phyloP scores from a whole-genome alignment of 2,113 vertebrate species.

The Nasalis larvatus region DNA sequence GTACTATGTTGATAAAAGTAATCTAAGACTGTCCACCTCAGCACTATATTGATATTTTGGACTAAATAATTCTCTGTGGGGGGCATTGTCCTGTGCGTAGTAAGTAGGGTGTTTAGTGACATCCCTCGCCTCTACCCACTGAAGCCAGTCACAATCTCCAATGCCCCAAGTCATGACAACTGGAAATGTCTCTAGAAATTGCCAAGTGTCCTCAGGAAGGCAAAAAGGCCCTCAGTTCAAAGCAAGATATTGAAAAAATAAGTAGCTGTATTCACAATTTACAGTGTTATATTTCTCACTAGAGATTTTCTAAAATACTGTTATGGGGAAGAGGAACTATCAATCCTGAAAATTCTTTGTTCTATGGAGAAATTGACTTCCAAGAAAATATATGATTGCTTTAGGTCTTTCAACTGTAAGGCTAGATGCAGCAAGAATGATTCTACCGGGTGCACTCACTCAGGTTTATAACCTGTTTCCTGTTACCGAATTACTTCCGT shows the following conservation, averaged over 20 bases:
- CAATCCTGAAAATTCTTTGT: not conserved
- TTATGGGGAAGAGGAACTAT: fast-evolving
- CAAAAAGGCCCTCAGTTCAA: not conserved
- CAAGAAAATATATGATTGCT: not conserved
- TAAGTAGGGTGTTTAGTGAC: not conserved
- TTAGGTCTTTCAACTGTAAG: not conserved
- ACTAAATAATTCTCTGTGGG: not conserved
- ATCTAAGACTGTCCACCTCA: not conserved
- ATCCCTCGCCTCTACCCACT: not conserved
- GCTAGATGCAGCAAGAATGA: not conserved
- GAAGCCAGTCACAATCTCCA: not conserved
- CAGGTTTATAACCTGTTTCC: not conserved
- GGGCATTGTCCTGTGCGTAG: fast-evolving
- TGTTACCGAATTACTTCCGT: not conserved
- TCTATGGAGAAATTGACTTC: not conserved
- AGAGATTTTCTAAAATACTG: not conserved
- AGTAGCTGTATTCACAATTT: not conserved
- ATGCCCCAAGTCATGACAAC: not conserved
- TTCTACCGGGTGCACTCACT: not conserved
- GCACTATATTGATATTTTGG: not conserved
- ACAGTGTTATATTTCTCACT: not conserved
- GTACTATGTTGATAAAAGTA: not conserved
- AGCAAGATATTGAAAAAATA: not conserved
- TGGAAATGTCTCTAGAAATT: not conserved
- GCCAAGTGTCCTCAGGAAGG: not conserved